Conservation (phyloP, 2,113 vertebrate species). For the Phrynosoma platyrhinos region DNA sequence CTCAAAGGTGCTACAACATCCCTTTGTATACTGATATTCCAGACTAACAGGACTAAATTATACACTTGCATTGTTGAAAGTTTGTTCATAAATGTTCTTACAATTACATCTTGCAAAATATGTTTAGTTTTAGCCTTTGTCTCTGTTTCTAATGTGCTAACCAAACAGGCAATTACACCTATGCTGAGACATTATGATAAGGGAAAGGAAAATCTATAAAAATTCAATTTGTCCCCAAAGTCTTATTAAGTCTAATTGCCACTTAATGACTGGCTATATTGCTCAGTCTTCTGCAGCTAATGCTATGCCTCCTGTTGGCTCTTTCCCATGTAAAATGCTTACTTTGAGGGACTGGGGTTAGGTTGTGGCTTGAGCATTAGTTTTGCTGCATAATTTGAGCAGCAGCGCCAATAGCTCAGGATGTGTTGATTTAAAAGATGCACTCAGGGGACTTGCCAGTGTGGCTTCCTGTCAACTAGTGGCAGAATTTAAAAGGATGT, state of each 20-base stretch:
- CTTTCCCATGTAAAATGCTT: background rate
- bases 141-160: constrained; percentile 35
- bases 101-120: background rate
- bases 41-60: background rate
- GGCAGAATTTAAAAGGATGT: constrained; percentile 6
- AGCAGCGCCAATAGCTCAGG: background rate
- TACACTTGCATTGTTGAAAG: background rate
- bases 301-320: constrained; percentile 16
- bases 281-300: background rate
- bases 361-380: background rate
- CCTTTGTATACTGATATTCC: too few species aligned
- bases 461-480: background rate
- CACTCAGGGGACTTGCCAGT: background rate
- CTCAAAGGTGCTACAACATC: background rate
- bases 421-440: background rate
- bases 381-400: background rate
- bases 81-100: background rate
- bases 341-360: background rate
- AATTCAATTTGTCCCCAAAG: constrained; percentile 31
- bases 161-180: constrained; percentile 8
- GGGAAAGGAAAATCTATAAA: constrained; percentile 34
- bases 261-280: constrained; percentile 5
- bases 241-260: constrained; percentile 28
- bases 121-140: constrained; percentile 12
- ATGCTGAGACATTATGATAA: constrained; percentile 37